Evolutionary conservation across 2,888 invertebrate genomes (phyloP), one percentile per base, ranked within the genome.

Genomic region (Drosophila longiperda): DNA sequence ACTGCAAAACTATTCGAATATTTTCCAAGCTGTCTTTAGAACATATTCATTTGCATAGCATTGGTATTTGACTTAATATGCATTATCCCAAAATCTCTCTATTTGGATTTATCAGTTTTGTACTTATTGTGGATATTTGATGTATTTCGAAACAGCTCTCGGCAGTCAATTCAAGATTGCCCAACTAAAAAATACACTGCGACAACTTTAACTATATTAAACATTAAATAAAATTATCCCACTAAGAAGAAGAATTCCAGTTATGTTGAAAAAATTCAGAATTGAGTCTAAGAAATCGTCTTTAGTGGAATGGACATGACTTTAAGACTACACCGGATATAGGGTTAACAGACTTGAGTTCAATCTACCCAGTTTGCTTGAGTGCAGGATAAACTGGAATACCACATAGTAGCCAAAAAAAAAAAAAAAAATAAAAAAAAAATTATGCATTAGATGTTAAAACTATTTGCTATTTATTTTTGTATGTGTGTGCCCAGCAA

Each of bases 401-500:
- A 8, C 0, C 15, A 7, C 8, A 29, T n/a, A 3, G 40, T 29
- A 5, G 12, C 7, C 23, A 48, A 87, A 34, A 52, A 58, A 48
- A 42, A 23, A 23, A 5, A 4, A 23, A 23, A 1, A 3, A 15
- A 17, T n/a, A 49, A 2, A 2, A 29, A 15, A n/a, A 54, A 55
- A 29, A n/a, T 8, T 8, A 75, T 42, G 12, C 62, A 50, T 68
- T 79, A 66, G 73, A 83, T 83, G 72, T 83, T 71, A 63, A 68
- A 83, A 73, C 76, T 81, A 67, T 59, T 73, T 69, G 64, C 58
- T 79, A 29, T 29, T 79, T 64, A 83, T 71, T 81, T 82, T 45
- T 79, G 73, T 81, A 83, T 82, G 73, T 82, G 73, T 81, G 76
- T 81, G 76, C 70, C 71, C 82, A 76, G 82, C 60, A 76, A 73